These are phyloP conservation scores for Proisotoma minuta DNA, from an alignment of 2,888 invertebrate genomes.

Conservation along the genomic window DNA sequence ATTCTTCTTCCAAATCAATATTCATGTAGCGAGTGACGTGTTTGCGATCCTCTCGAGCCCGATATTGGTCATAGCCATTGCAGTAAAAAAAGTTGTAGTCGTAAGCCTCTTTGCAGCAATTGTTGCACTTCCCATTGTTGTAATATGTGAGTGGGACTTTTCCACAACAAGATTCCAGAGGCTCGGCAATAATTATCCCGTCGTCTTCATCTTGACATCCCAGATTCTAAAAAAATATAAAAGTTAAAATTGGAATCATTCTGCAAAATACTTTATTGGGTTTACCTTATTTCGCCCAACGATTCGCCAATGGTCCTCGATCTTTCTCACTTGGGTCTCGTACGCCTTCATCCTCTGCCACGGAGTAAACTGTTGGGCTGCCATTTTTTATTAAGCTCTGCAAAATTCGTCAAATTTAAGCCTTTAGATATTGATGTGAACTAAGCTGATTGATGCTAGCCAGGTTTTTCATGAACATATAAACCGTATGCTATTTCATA, in stretches of 20 bases:
- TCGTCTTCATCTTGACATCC: conserved; percentile 9
- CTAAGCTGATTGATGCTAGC: too few species aligned
- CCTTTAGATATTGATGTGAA: too few species aligned
- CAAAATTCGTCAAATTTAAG: too few species aligned
- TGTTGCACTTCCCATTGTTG: conserved; percentile 43
- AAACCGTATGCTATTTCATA: too few species aligned
- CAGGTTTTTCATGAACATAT: too few species aligned
- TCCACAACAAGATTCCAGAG: conserved; percentile 4
- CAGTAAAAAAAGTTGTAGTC: conserved; percentile 45
- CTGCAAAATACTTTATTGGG: too few species aligned
- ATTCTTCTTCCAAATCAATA: conserved; percentile 44
- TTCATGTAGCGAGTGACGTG: conserved; percentile 42
- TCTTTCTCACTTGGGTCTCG: conserved; percentile 24
- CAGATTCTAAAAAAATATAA: not conserved
- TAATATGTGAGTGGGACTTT: conserved; percentile 31
- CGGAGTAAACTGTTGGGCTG: conserved; percentile 39
- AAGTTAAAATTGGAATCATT: not conserved
- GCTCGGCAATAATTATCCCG: conserved; percentile 26
- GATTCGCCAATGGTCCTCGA: conserved; percentile 24
- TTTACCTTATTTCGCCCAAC: too few species aligned
- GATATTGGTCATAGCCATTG: conserved; percentile 43
- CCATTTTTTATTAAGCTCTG: too few species aligned
- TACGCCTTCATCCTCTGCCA: conserved; percentile 40
- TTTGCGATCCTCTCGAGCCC: conserved; percentile 41
- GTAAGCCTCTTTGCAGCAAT: conserved; percentile 40